Percentiles rank a stretch among this genome's conserved stretches.
phyloP scores from a whole-genome alignment of 2,888 invertebrate genomes.

The Erebia epiphron region DNA sequence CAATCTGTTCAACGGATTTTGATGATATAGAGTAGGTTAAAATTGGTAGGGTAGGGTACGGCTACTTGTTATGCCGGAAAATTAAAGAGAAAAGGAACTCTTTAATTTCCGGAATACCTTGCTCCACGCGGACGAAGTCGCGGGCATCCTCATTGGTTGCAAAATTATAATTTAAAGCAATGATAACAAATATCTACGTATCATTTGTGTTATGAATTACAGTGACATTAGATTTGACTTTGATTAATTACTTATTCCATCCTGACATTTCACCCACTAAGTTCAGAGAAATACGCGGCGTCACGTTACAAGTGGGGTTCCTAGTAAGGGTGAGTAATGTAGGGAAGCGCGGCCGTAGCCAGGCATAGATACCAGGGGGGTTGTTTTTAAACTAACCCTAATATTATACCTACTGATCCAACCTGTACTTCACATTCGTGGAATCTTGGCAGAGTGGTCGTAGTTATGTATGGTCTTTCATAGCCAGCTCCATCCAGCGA shows the following conservation, averaged over 20 bases:
- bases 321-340: conserved; percentile 18
- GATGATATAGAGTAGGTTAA: too few relatives aligned
- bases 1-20: too few relatives aligned
- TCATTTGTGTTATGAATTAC: conserved; percentile 31
- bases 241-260: conserved; percentile 40
- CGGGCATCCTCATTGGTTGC: conserved; percentile 10
- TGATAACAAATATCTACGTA: conserved; percentile 33
- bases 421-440: too few relatives aligned
- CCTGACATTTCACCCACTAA: conserved; percentile 34
- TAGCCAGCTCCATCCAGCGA: too few relatives aligned
- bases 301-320: conserved; percentile 32
- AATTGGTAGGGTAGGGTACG: too few relatives aligned
- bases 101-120: too few relatives aligned
- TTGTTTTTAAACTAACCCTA: neutral
- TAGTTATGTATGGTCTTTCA: too few relatives aligned
- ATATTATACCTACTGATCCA: too few relatives aligned
- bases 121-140: too few relatives aligned
- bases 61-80: too few relatives aligned
- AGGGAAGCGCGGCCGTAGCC: neutral
- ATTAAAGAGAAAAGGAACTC: too few relatives aligned
- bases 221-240: conserved; percentile 37
- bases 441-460: too few relatives aligned
- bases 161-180: conserved; percentile 30
- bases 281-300: conserved; percentile 35
- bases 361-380: neutral